phyloP scores from a whole-genome alignment of 2,888 invertebrate species.

The Drosophila eohydei region DNA sequence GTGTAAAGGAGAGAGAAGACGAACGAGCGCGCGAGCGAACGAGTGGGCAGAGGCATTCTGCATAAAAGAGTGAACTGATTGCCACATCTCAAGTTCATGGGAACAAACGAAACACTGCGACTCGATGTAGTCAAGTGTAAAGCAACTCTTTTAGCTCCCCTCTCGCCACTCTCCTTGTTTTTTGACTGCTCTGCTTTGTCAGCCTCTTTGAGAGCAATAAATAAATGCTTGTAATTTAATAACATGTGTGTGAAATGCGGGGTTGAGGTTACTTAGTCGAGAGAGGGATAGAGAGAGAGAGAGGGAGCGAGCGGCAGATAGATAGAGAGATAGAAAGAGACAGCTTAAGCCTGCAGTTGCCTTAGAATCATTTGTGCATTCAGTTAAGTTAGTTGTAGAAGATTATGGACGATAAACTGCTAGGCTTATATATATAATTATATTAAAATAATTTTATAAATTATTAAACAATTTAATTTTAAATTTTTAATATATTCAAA shows the following conservation, averaged over 20 bases:
- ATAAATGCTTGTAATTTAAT: slow-evolving; percentile 39
- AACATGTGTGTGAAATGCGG: slow-evolving; percentile 50
- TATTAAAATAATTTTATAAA: too few relatives aligned
- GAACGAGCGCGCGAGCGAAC: neutral
- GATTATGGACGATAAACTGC: neutral
- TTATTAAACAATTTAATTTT: too few relatives aligned
- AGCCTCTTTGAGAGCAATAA: slow-evolving; percentile 23
- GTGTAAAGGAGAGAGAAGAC: slow-evolving; percentile 5
- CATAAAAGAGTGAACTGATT: slow-evolving; percentile 58
- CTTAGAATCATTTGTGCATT: neutral
- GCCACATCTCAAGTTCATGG: slow-evolving; percentile 67
- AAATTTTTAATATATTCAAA: too few relatives aligned
- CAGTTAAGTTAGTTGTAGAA: neutral
- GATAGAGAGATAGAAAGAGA: neutral
- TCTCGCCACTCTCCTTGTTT: too few relatives aligned
- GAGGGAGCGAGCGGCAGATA: neutral
- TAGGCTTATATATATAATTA: neutral
- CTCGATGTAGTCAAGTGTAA: slow-evolving; percentile 67
- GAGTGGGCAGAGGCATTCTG: slow-evolving; percentile 39
- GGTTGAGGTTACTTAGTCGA: neutral
- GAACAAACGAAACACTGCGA: slow-evolving; percentile 57
- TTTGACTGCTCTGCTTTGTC: neutral
- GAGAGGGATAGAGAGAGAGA: too few relatives aligned
- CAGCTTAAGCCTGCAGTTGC: neutral
- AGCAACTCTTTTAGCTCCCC: neutral